Conservation (phyloP, 2,797 vertebrate species). For the Gila robusta region DNA sequence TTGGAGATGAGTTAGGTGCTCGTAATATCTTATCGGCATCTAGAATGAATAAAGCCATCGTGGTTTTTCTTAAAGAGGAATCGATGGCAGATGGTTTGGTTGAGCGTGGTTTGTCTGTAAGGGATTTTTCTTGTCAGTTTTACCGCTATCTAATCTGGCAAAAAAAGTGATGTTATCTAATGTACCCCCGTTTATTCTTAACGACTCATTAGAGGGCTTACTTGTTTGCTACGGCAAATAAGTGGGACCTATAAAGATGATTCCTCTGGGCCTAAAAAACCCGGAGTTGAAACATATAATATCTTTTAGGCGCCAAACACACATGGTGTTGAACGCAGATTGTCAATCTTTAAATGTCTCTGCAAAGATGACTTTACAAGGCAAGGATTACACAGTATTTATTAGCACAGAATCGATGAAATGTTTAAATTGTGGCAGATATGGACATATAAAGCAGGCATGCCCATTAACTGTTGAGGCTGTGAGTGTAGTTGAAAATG, state of each 20-base stretch:
- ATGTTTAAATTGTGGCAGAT: background rate
- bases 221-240: background rate
- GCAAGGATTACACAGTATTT: background rate
- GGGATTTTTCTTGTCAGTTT: background rate
- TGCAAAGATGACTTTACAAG: background rate
- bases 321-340: background rate
- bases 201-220: background rate
- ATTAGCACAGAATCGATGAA: background rate
- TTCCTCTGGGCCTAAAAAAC: background rate
- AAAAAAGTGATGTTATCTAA: background rate
- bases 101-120: background rate
- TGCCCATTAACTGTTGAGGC: background rate
- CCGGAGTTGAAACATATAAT: background rate
- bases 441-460: background rate
- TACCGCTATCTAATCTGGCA: background rate
- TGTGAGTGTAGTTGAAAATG: background rate
- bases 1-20: background rate
- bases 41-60: background rate
- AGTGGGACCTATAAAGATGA: background rate
- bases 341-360: background rate
- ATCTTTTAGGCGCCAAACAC: background rate
- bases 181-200: too few relatives aligned
- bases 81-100: background rate
- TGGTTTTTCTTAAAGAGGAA: background rate
- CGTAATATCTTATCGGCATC: background rate